A percentile compares a stretch with the other conserved stretches of the same genome.
phyloP scores from a whole-genome alignment of 2,797 vertebrate genomes.

The Spinus pinus region DNA sequence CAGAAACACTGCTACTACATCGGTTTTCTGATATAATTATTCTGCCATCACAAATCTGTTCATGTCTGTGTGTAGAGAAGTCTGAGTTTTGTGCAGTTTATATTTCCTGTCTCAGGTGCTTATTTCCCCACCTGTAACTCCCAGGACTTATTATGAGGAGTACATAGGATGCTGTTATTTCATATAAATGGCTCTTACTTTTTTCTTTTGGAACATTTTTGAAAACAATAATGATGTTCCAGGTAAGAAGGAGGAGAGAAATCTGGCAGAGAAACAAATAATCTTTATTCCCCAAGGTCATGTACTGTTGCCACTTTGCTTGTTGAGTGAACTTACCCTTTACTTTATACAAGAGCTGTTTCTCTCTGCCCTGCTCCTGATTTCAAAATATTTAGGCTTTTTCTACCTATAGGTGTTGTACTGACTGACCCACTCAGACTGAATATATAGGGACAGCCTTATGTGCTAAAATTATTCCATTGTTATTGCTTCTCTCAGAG shows the following conservation, averaged over 20 bases:
- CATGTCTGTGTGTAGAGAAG: not conserved
- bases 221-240: not conserved
- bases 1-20: not conserved
- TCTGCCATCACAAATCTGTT: not conserved
- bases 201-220: not conserved
- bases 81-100: not conserved
- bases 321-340: not conserved
- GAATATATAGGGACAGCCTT: not conserved
- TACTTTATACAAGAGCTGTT: not conserved
- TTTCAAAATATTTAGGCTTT: not conserved
- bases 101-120: not conserved
- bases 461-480: not conserved
- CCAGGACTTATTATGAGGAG: not conserved
- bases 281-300: not conserved
- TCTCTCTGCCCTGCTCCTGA: not conserved
- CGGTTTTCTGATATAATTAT: not conserved
- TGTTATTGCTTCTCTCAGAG: not conserved
- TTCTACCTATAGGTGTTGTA: not conserved
- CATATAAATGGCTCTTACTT: not conserved
- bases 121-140: not conserved
- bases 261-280: not conserved
- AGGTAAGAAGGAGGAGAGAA: not conserved
- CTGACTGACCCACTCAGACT: not conserved
- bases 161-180: not conserved
- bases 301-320: not conserved